Conservation (phyloP, 2,113 vertebrate genomes). For the Acrocephalus kingi region DNA sequence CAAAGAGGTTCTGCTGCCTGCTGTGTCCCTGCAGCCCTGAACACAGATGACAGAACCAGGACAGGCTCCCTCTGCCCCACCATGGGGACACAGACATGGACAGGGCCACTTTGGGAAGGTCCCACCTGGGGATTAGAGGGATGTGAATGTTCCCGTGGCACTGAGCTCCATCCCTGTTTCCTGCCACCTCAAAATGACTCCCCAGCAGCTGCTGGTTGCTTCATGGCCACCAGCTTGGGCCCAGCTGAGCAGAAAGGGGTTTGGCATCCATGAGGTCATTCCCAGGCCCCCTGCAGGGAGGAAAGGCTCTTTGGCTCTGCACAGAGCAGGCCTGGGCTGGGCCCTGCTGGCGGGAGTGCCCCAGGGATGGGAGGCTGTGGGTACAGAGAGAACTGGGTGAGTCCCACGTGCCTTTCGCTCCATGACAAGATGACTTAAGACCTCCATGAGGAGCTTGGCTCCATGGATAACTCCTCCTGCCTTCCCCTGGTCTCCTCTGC, state of each 20-base stretch:
- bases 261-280: not conserved
- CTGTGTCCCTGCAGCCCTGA: not conserved
- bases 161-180: not conserved
- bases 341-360: rapidly evolving
- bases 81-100: not conserved
- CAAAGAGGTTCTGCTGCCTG: not conserved
- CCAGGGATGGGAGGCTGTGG: not conserved
- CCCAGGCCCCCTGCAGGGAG: not conserved
- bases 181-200: not conserved
- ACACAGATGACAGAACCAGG: not conserved
- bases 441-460: not conserved
- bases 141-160: not conserved
- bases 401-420: not conserved
- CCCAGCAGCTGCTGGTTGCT: not conserved
- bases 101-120: not conserved
- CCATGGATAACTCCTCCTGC: rapidly evolving
- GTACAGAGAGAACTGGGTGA: rapidly evolving
- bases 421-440: not conserved
- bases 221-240: not conserved
- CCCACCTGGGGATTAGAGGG: not conserved
- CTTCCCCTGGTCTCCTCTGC: not conserved
- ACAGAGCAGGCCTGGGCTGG: not conserved
- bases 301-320: not conserved
- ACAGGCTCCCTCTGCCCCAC: not conserved
- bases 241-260: not conserved